Evolutionary conservation across 2,113 vertebrate species (phyloP), one percentile per base, ranked within the genome.

Genomic region (Gasterosteus aculeatus): DNA sequence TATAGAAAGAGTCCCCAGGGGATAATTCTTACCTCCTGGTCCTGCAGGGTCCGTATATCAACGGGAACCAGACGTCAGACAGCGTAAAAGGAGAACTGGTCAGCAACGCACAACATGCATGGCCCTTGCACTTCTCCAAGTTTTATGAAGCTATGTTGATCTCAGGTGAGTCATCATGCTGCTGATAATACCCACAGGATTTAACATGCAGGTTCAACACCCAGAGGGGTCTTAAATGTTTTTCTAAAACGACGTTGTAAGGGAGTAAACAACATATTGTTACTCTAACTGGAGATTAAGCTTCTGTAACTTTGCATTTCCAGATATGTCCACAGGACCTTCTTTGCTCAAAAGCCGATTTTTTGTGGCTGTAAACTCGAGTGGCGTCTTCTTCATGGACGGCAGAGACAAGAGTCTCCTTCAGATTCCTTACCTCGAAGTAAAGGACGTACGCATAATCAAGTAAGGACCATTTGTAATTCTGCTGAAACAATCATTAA

Each of bases 121-220:
- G 97, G 98, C 94, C 96, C 1, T 81, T 98, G 54, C 89, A 96
- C 53, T 99, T 99, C 92, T 98, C 97, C 19, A 94, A 91, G 69
- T 97, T 99, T 80, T 99, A 94, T 86, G 95, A 98, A 89, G 95
- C 96, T 70, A 94, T 86, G 44, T 92, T 94, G 47, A 89, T 93
- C 83, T 95, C 96, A 78, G 98, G 98, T 99, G 92, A 94, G 90
- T 84, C 31, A 19, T 42, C 15, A 10, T n/a, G 11, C 47, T 26
- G 44, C 10, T 38, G 10, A 59, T 35, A 59, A 35, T 59, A 14
- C 57, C 16, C 4, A 9, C 31, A 19, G 9, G 35, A 56, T 61
- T 77, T 26, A 57, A 51, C 5, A 54, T 26, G 26, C 35, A 51
- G 14, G 19, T 51, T 51, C 19, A 62, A 53, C 47, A 42, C 22